Conservation (phyloP, 2,888 invertebrate genomes). For the Cloeon dipterum region DNA sequence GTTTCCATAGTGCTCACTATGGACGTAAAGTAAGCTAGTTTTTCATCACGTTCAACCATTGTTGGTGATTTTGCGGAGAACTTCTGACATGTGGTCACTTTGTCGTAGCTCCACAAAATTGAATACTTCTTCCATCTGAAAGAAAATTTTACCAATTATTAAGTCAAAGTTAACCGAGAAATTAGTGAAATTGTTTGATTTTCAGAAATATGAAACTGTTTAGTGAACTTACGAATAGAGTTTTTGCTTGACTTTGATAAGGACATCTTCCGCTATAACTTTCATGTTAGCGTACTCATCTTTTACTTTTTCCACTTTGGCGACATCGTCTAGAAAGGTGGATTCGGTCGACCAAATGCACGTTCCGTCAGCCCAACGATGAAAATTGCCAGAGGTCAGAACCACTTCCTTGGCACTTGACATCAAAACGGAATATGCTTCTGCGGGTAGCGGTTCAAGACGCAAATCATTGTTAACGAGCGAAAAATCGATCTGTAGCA, state of each 20-base stretch:
- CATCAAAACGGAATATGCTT: neutral
- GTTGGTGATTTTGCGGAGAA: neutral
- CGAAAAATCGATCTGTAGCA: neutral
- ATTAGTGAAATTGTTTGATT: too few relatives aligned
- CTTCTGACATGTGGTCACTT: too few relatives aligned
- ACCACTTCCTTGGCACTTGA: neutral
- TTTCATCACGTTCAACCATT: neutral
- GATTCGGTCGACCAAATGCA: neutral
- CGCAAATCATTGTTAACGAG: neutral
- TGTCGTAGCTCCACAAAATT: too few relatives aligned
- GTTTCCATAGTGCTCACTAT: neutral
- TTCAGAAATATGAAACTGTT: too few relatives aligned
- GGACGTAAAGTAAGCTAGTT: neutral
- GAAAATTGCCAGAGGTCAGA: neutral
- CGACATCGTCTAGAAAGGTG: neutral
- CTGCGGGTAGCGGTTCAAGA: neutral
- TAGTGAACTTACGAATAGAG: neutral
- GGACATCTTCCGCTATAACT: neutral
- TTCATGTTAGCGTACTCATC: neutral
- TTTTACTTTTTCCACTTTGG: neutral
- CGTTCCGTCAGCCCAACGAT: neutral
- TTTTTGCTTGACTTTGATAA: neutral
- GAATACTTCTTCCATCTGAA: too few relatives aligned
- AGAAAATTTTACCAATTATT: too few relatives aligned
- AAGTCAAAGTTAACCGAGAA: too few relatives aligned